These are phyloP conservation scores for Sardinella longiceps DNA, from an alignment of 2,797 vertebrate genomes.

Conservation along the genomic window DNA sequence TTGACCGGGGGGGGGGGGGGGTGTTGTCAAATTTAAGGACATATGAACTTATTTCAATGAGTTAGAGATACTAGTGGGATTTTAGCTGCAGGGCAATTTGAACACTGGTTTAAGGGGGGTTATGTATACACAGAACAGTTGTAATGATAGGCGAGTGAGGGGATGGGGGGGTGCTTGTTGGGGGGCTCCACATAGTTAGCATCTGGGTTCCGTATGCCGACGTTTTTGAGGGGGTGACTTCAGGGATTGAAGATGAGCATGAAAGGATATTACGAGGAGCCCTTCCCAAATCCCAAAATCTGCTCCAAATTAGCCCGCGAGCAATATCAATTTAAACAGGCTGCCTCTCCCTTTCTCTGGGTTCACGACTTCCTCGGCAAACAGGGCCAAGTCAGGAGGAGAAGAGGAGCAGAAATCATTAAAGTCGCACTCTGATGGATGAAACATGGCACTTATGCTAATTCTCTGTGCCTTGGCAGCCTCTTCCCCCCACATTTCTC, in stretches of 20 bases:
- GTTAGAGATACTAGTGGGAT: conserved; percentile 33
- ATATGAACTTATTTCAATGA: background rate
- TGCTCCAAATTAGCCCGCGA: conserved; percentile 91
- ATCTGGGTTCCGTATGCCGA: conserved; percentile 88
- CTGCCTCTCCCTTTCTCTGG: conserved; percentile 74
- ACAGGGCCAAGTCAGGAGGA: conserved; percentile 71
- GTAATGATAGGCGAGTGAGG: conserved; percentile 44
- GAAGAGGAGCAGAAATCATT: conserved; percentile 79
- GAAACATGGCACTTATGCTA: conserved; percentile 91
- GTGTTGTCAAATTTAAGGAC: background rate
- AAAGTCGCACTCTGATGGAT: conserved; percentile 82
- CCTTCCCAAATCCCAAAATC: conserved; percentile 81
- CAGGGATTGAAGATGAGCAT: conserved; percentile 83
- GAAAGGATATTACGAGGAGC: conserved; percentile 87
- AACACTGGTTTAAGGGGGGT: conserved; percentile 61
- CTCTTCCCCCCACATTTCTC: conserved; percentile 53
- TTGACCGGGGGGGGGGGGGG: background rate
- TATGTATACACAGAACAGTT: conserved; percentile 61
- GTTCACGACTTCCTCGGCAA: conserved; percentile 84
- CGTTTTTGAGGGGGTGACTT: conserved; percentile 76
- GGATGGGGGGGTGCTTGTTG: background rate
- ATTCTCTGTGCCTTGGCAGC: conserved; percentile 74
- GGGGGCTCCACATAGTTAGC: conserved; percentile 57
- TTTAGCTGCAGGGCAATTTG: conserved; percentile 39
- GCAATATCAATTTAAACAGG: conserved; percentile 86